Conservation (phyloP, 2,888 invertebrate species). For the Pharmacophagus antenor region DNA sequence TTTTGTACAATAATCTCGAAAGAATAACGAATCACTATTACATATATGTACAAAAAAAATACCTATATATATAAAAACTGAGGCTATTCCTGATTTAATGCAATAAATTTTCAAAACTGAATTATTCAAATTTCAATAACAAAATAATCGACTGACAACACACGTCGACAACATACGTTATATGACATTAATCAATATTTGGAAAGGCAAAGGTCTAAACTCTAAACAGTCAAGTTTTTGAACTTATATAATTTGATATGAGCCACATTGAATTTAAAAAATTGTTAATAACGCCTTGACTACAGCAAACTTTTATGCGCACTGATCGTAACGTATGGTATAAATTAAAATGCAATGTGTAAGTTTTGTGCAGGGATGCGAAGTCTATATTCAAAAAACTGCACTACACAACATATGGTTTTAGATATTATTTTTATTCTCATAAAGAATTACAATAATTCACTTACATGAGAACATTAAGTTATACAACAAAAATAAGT, state of each 20-base stretch:
- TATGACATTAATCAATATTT: not conserved
- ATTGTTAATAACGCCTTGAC: not conserved
- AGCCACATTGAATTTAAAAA: not conserved
- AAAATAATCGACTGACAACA: not conserved
- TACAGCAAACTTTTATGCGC: too few species aligned
- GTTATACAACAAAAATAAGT: too few species aligned
- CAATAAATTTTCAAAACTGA: not conserved
- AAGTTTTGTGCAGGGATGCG: too few species aligned
- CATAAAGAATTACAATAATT: too few species aligned
- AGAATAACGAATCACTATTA: not conserved
- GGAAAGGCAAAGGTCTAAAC: not conserved
- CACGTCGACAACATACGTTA: constrained; percentile 6
- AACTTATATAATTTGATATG: not conserved
- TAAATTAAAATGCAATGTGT: too few species aligned
- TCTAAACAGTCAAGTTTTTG: not conserved
- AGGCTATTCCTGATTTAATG: not conserved
- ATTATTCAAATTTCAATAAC: not conserved
- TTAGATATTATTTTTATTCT: too few species aligned
- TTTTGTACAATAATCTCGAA: constrained; percentile 7
- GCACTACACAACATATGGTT: too few species aligned
- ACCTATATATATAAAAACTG: constrained; percentile 1
- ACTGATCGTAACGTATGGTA: too few species aligned
- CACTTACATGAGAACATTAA: too few species aligned
- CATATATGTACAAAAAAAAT: constrained; percentile 1
- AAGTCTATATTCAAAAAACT: too few species aligned